These are phyloP conservation scores for Calyptomena viridis DNA, from an alignment of 2,113 vertebrate genomes.

Conservation along the genomic window DNA sequence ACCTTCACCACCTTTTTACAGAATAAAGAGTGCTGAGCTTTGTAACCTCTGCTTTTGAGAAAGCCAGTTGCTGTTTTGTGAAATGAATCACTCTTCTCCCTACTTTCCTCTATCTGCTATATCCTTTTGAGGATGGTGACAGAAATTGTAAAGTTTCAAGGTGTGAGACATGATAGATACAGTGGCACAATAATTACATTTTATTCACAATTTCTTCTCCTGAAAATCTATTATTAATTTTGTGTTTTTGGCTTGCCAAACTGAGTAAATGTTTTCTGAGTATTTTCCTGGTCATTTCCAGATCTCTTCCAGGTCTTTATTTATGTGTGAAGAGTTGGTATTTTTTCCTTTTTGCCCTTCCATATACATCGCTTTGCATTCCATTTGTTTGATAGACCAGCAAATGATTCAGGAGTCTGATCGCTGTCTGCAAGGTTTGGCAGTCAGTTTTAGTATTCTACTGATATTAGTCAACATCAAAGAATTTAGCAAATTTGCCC, in stretches of 20 bases:
- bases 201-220: not conserved
- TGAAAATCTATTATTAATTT: not conserved
- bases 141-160: not conserved
- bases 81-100: not conserved
- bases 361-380: not conserved
- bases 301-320: not conserved
- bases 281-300: not conserved
- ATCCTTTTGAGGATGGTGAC: not conserved
- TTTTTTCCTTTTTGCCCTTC: rapidly evolving
- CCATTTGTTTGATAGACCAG: not conserved
- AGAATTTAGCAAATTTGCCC: not conserved
- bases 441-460: not conserved
- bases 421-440: not conserved
- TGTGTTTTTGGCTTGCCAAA: not conserved
- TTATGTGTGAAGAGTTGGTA: not conserved
- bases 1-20: not conserved
- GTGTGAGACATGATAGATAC: not conserved
- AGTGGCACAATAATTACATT: not conserved
- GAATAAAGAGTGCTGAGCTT: not conserved
- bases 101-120: not conserved
- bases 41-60: conserved; percentile 14
- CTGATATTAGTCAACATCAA: not conserved
- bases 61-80: not conserved
- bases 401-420: not conserved
- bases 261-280: not conserved